These are phyloP conservation scores for Condylostylus longicornis DNA, from an alignment of 1,140 invertebrate species.

Conservation along the genomic window DNA sequence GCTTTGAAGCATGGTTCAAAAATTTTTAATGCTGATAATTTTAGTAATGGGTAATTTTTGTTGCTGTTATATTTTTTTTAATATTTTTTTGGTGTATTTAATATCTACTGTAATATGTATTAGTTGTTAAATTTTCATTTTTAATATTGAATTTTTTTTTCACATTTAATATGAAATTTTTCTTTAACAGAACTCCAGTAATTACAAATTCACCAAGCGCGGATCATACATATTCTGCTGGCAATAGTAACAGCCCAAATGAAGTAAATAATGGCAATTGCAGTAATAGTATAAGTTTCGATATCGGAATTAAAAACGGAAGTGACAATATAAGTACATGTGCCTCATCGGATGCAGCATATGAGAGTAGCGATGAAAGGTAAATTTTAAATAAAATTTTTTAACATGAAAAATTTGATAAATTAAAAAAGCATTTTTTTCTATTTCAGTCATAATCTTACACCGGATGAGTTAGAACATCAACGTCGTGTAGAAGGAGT, in stretches of 20 bases:
- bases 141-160: neutral
- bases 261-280: constrained; percentile 20
- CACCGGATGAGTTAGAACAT: constrained; percentile 45
- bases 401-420: neutral
- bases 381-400: constrained; percentile 15
- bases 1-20: constrained; percentile 57
- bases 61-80: neutral
- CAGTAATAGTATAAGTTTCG: too few species aligned
- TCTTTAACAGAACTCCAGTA: constrained; percentile 33
- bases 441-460: constrained; percentile 21
- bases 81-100: too few species aligned
- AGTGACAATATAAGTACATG: constrained; percentile 25
- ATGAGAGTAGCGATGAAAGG: constrained; percentile 38
- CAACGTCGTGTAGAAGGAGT: constrained; percentile 64
- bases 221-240: constrained; percentile 60
- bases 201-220: constrained; percentile 60
- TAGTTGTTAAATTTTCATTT: neutral
- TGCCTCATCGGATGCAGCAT: constrained; percentile 34
- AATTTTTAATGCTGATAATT: constrained; percentile 25
- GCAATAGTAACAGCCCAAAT: constrained; percentile 24
- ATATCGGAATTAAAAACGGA: constrained; percentile 6
- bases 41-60: constrained; percentile 26
- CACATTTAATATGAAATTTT: too few species aligned
- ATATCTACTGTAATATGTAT: neutral
- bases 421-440: constrained; percentile 2